phyloP scores from a whole-genome alignment of 2,888 invertebrate species.

The Diaphora mendica region DNA sequence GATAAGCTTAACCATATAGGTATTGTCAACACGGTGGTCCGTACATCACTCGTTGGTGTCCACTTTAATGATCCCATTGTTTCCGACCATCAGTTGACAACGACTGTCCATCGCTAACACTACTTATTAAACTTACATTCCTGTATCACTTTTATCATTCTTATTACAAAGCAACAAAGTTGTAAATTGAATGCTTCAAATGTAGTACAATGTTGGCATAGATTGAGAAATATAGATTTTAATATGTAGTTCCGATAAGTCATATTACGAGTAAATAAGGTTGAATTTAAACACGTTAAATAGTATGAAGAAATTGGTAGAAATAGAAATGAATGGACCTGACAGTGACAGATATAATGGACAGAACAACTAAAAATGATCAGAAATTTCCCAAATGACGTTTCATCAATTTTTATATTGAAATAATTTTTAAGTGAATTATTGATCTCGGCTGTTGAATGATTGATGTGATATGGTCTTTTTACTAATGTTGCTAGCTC shows the following conservation, averaged over 20 bases:
- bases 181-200: conserved; percentile 20
- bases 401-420: conserved; percentile 74
- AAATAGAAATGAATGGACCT: conserved; percentile 73
- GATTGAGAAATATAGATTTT: conserved; percentile 24
- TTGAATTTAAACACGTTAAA: conserved; percentile 40
- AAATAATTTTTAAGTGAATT: conserved; percentile 40
- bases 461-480: conserved; percentile 23
- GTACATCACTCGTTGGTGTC: conserved; percentile 74
- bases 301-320: conserved; percentile 40
- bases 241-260: conserved; percentile 23
- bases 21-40: conserved; percentile 77
- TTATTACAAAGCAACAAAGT: conserved; percentile 32
- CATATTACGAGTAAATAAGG: conserved; percentile 53
- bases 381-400: conserved; percentile 71
- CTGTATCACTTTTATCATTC: conserved; percentile 23
- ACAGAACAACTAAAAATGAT: conserved; percentile 77
- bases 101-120: conserved; percentile 76
- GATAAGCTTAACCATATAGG: conserved; percentile 54
- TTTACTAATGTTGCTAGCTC: conserved; percentile 7
- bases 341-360: conserved; percentile 76
- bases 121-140: conserved; percentile 46
- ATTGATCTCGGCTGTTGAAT: conserved; percentile 41
- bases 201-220: conserved; percentile 12
- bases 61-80: conserved; percentile 84
- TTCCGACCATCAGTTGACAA: conserved; percentile 67